A percentile compares a stretch with the other conserved stretches of the same genome.
phyloP scores from a whole-genome alignment of 2,797 vertebrate genomes.

The Phylloscopus collybita region DNA sequence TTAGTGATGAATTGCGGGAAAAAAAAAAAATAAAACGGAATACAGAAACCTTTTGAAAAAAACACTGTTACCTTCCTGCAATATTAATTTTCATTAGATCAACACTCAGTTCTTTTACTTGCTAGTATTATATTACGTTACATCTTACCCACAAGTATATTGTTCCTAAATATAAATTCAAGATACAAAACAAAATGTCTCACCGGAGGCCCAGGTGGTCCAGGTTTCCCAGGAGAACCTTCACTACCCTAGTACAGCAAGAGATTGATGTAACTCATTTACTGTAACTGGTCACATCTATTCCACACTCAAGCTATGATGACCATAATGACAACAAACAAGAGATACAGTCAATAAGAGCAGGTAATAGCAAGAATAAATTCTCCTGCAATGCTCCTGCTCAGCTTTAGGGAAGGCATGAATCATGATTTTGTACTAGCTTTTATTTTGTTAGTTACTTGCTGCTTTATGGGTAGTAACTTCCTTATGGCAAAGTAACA shows the following conservation, averaged over 20 bases:
- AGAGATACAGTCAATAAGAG: not conserved
- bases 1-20: fast-evolving
- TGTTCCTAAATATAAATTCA: not conserved
- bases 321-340: not conserved
- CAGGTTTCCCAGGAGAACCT: slow-evolving; percentile 87
- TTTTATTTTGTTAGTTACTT: not conserved
- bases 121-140: too few species aligned
- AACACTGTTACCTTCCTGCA: not conserved
- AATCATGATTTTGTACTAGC: not conserved
- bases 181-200: slow-evolving; percentile 72
- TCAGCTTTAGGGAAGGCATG: not conserved
- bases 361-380: not conserved
- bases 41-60: not conserved
- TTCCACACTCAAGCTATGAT: not conserved
- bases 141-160: not conserved
- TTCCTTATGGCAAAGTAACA: not conserved
- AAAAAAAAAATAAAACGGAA: not conserved
- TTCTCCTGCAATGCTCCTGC: not conserved
- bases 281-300: not conserved
- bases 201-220: slow-evolving; percentile 93
- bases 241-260: slow-evolving; percentile 87
- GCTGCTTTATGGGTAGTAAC: not conserved
- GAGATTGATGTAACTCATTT: slow-evolving; percentile 2
- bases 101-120: not conserved
- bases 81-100: not conserved